Percentiles rank a stretch among this genome's conserved stretches.
phyloP scores from a whole-genome alignment of 2,113 vertebrate genomes.

The Kryptolebias marmoratus region DNA sequence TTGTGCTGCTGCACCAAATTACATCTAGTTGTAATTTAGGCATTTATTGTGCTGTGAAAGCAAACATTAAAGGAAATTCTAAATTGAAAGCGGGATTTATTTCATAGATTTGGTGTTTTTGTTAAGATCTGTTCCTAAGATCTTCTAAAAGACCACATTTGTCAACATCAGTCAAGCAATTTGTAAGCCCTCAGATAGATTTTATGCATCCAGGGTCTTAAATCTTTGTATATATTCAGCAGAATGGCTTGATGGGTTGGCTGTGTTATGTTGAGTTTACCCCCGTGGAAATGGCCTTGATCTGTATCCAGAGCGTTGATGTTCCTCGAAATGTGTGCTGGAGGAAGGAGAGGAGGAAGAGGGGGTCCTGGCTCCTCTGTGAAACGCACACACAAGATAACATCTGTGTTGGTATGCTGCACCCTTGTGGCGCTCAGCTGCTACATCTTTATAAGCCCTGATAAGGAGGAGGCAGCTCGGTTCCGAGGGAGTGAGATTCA shows the following conservation, averaged over 20 bases:
- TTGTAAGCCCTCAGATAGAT: constrained; percentile 24
- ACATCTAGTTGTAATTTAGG: background rate
- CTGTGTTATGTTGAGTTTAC: constrained; percentile 44
- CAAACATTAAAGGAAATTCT: background rate
- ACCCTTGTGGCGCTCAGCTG: constrained; percentile 74
- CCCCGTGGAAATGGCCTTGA: constrained; percentile 58
- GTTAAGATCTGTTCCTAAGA: too few relatives aligned
- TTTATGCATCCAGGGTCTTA: constrained; percentile 8
- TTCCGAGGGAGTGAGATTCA: constrained; percentile 59
- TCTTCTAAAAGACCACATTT: constrained; percentile 23
- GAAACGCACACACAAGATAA: constrained; percentile 66
- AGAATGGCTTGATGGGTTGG: constrained; percentile 50
- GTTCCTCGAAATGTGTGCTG: constrained; percentile 16
- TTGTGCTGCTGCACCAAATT: background rate
- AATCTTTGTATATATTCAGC: constrained; percentile 42
- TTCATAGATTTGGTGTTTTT: background rate
- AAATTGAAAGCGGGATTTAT: too few relatives aligned
- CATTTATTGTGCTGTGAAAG: background rate
- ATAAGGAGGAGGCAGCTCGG: constrained; percentile 57
- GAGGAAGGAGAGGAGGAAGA: background rate
- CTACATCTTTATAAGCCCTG: constrained; percentile 65
- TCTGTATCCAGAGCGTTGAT: constrained; percentile 52
- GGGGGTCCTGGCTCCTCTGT: constrained; percentile 28
- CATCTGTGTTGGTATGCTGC: constrained; percentile 79
- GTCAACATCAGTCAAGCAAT: constrained; percentile 25